Base-by-base conservation (phyloP, 1,140 invertebrate genomes). In the Probaryconus sp. region DNA sequence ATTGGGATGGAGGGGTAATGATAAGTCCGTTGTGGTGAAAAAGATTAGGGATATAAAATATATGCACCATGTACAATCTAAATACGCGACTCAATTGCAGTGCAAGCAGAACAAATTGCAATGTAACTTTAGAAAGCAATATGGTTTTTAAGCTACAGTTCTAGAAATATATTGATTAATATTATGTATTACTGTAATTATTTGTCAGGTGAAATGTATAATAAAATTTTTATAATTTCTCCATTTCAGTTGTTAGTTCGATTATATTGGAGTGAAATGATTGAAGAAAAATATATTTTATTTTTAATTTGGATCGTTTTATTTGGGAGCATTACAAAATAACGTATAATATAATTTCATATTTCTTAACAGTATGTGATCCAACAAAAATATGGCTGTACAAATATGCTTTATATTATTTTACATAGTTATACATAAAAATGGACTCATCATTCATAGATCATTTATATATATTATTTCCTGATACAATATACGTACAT, bases 31-130 rank as follows among this genome's bases (percentile, higher is more conserved):
- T 16, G 90, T n/a, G n/a, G n/a, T 79, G 43, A 92, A 94, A 85
- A 95, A 94, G 89, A 94, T 92, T 0, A 91, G 93, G 53, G 96
- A 98, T 85, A 91, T 97, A 14, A 92, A 92, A 60, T 94, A 92
- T 68, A 93, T 97, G 91, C 93, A 95, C 76, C 89, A 92, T 70
- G 85, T 95, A n/a, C 93, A 96, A 68, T 89, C 92, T 0, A 95
- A 93, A 83, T 92, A 92, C 84, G 88, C 89, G 28, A 92, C 93
- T 81, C 92, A 94, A 79, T 81, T 97, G 18, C 93, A 95, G 13
- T 83, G 94, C 6, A 95, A 94, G 81, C 92, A 91, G 2, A 98
- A 98, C 80, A 96, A 96, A 85, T 87, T 96, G 38, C 96, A 97
- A 83, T 91, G 89, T 55, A 92, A 97, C 87, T 96, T 93, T 84